Base-by-base conservation (phyloP, 2,888 invertebrate species). In the Ctenicera cuprea region DNA sequence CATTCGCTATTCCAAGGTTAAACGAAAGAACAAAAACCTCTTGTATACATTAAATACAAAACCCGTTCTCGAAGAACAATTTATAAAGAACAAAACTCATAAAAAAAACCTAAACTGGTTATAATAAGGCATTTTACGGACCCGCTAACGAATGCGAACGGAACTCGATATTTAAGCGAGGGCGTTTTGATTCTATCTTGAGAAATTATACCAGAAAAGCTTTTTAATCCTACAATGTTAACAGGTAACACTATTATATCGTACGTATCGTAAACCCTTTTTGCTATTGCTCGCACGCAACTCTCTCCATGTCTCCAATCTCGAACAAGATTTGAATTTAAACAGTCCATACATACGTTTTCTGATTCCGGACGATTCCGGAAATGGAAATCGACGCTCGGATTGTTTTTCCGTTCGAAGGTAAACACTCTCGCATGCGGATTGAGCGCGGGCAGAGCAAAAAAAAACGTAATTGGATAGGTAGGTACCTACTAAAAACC, bases 21-120 rank as follows among this genome's bases (percentile, higher is more conserved):
- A 70, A 64, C 54, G 59, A 59, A 74, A 71, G 75, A 72, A 77
- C 77, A 75, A 77, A 77, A 75, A 75, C 77, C 71, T 72, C 70
- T 65, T 73, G 73, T 75, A 73, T 75, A 75, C 71, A 75, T 77
- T 69, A 77, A 74, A 75, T 66, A 72, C 50, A 68, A 79, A 80
- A 80, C 80, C 76, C 78, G 80, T 80, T 80, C 77, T 77, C 62
- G 74, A 72, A 72, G 72, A 76, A 78, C 78, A 79, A 79, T 79
- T 79, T 80, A 78, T 80, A 80, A 80, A 75, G 76, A 73, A 77
- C 75, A 74, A 75, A 77, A 71, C 73, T 70, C 74, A 63, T 76
- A 69, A 76, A 77, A n/a, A 74, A 78, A 79, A 70, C 61, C 69
- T 78, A 78, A 80, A 80, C 80, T 78, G 80, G 80, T 80, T 80